Evolutionary conservation across 2,797 vertebrate species (phyloP).

Genomic region (Pseudochromis fuscus): DNA sequence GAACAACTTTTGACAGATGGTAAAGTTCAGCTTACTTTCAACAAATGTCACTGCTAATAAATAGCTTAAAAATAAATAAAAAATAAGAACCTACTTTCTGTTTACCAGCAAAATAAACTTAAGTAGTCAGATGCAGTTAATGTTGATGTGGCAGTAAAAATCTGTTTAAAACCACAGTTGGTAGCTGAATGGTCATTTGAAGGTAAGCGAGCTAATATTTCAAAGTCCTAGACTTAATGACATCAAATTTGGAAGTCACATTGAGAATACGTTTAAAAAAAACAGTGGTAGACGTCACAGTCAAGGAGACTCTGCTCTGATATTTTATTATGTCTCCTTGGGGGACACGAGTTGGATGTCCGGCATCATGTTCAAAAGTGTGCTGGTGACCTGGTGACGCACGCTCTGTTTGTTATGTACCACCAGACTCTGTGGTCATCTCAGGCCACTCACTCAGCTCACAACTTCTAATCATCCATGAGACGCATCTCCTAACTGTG

Average conservation of each 20-base stretch:
- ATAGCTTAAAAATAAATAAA: too few species aligned
- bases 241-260: constrained; percentile 31
- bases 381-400: constrained; percentile 39
- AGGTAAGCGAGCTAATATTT: constrained; percentile 37
- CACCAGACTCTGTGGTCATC: constrained; percentile 65
- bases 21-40: too few species aligned
- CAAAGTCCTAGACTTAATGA: constrained; percentile 13
- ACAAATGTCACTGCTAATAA: too few species aligned
- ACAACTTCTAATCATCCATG: constrained; percentile 54
- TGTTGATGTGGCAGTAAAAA: constrained; percentile 9
- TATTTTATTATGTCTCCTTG: constrained; percentile 35
- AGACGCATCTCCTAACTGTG: constrained; percentile 60
- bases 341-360: constrained; percentile 30
- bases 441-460: constrained; percentile 52
- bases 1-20: background rate
- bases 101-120: background rate
- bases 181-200: constrained; percentile 40
- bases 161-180: background rate
- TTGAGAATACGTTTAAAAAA: constrained; percentile 27
- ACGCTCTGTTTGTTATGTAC: constrained; percentile 60
- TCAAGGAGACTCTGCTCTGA: constrained; percentile 4
- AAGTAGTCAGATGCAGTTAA: background rate
- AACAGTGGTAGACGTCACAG: background rate
- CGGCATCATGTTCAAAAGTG: constrained; percentile 31
- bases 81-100: background rate